Evolutionary conservation across 92 coral and sea anemone genomes (phyloP), one percentile per base, ranked within the genome.

Genomic region (Muricea muricata): DNA sequence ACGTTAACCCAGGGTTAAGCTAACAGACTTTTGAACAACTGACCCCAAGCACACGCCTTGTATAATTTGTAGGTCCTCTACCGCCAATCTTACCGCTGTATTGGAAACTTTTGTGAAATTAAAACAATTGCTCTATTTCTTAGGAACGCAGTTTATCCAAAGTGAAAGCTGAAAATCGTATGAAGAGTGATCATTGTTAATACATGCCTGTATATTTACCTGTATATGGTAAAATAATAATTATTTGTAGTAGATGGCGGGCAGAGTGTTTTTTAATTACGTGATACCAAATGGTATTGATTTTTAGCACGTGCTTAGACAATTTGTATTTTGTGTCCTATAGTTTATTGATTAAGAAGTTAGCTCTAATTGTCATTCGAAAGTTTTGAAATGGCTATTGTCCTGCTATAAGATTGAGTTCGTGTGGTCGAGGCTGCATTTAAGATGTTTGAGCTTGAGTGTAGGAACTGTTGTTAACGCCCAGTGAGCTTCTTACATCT

Each of bases 71-170:
- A n/a, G n/a, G n/a, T n/a, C n/a, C n/a, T n/a, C n/a, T n/a, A n/a
- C n/a, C n/a, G 42, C 4, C 5, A 37, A 4, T 37, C 9, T 37
- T 37, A 9, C 42, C 5, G 4, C 5, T 37, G 42, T 37, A 37
- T 4, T 37, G 42, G 42, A 37, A 37, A 37, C 42, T 52, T 52
- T 17, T 18, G 24, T 52, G 23, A 18, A 52, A 52, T 52, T 52
- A 52, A 9, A 52, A 61, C 1, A 45, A 4, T 20, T 72, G 41
- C 10, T 73, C 52, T 20, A 42, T 73, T 24, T 73, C 24, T 75
- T 57, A 75, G 80, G 40, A 75, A 75, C 21, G 37, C 80, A 4
- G 80, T 75, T 29, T 75, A 75, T 35, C 80, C 80, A 32, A 75
- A 26, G 65, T 75, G 32, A 28, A 52, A 12, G 11, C 1, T 4